phyloP scores from a whole-genome alignment of 2,888 invertebrate genomes.

The Ectemnius cavifrons region DNA sequence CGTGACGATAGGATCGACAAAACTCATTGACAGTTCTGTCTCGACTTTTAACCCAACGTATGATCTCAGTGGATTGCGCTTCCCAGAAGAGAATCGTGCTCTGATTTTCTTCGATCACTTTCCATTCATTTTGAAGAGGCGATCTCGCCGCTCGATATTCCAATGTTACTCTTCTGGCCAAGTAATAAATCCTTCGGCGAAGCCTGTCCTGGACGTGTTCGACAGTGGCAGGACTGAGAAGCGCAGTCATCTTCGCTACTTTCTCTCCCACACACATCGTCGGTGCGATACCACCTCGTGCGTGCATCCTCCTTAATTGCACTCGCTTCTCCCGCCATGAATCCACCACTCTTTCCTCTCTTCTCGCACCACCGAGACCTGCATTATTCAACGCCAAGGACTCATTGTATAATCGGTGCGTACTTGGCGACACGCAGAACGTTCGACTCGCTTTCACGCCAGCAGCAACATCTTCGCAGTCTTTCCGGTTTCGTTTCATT shows the following conservation, averaged over 20 bases:
- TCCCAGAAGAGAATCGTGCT: not conserved
- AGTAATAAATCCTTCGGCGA: constrained; percentile 19
- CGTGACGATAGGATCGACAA: too few species aligned
- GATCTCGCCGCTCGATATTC: constrained; percentile 24
- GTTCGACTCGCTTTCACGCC: constrained; percentile 52
- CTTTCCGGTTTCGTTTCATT: constrained; percentile 32
- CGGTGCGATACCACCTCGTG: constrained; percentile 19
- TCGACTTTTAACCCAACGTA: not conserved
- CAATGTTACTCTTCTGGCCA: constrained; percentile 14
- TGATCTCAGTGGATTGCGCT: too few species aligned
- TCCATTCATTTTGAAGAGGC: constrained; percentile 29
- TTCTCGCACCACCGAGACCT: constrained; percentile 2
- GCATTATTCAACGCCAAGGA: constrained; percentile 70
- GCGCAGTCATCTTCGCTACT: constrained; percentile 48
- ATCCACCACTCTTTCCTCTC: not conserved
- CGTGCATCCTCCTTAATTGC: constrained; percentile 54
- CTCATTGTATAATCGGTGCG: constrained; percentile 66
- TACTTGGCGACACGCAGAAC: constrained; percentile 59
- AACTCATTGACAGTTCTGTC: not conserved
- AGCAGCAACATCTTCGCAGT: constrained; percentile 48
- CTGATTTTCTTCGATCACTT: constrained; percentile 32
- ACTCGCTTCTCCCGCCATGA: constrained; percentile 17
- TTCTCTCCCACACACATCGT: constrained; percentile 40
- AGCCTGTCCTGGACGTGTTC: constrained; percentile 27
- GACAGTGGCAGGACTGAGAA: constrained; percentile 20